These are phyloP conservation scores for Tragelaphus scriptus DNA, from an alignment of 2,113 vertebrate species.

Conservation along the genomic window DNA sequence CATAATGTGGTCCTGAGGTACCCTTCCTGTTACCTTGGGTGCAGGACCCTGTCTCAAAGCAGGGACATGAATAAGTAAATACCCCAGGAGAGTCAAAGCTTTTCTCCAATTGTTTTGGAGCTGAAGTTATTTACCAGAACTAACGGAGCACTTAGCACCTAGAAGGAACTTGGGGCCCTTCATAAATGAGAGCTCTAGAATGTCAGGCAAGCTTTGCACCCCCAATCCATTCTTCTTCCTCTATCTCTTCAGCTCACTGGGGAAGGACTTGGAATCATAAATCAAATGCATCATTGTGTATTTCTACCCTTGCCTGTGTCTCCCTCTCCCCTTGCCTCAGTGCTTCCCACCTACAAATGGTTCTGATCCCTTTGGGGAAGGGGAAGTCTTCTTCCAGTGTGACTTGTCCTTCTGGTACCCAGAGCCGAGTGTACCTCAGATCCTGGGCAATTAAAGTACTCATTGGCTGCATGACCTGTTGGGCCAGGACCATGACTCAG, in stretches of 20 bases:
- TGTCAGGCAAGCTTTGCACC: background rate
- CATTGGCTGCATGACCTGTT: background rate
- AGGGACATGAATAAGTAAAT: background rate
- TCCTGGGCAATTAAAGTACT: background rate
- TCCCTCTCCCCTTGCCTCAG: background rate
- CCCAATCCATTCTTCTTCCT: background rate
- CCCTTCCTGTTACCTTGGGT: background rate
- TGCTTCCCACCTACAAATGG: background rate
- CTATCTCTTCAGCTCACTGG: background rate
- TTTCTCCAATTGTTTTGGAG: background rate
- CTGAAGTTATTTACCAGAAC: background rate
- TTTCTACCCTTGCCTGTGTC: background rate
- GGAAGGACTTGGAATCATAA: slow-evolving; percentile 10
- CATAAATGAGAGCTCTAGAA: background rate
- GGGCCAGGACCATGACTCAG: background rate
- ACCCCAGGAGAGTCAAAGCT: background rate
- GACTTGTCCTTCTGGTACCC: background rate
- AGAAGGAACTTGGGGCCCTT: background rate
- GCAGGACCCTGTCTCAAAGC: background rate
- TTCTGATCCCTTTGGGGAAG: background rate
- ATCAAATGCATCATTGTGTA: background rate
- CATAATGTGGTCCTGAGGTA: background rate
- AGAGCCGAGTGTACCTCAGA: background rate
- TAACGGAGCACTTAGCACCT: background rate
- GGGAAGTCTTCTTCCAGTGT: background rate